Base-by-base conservation (phyloP, 2,797 vertebrate genomes). In the Paedocypris micromegethes region DNA sequence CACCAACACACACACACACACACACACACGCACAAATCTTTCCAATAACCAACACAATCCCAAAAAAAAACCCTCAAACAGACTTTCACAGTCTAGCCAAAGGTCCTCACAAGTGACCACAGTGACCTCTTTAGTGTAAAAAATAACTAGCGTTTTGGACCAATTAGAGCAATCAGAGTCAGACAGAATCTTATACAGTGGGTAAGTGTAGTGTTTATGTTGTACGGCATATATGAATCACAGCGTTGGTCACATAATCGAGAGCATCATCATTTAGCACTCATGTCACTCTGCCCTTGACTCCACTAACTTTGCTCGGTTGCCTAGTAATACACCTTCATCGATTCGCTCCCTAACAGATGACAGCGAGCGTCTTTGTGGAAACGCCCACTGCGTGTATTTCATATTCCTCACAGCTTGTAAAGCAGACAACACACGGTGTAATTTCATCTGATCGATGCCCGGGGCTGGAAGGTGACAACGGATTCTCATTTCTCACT, bases 311-410 rank as follows among this genome's bases (percentile, higher is more conserved):
- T 71, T 65, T 37, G 47, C 59, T 51, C 54, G 68, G 42, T 61
- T 40, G 38, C n/a, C 40, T 70, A 66, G 53, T 72, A 60, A 59
- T 43, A 62, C 46, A 53, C 53, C 50, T 55, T 65, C 53, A 66
- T 72, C 55, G 76, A 82, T 87, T 84, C 76, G 72, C 58, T 40
- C 41, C 60, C 69, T 85, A 81, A 85, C 78, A 78, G 83, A 77
- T 75, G 69, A 80, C 76, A 76, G 78, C 46, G 42, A 54, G 45
- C 56, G 40, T 64, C 46, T 74, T 68, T 5, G 40, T 5, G 58
- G 47, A 58, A 66, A 68, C 59, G 68, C 9, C 73, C 72, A 66
- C 75, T 42, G 73, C 64, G 73, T 52, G 44, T 6, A 62, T 70
- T 60, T 47, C 61, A 54, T 54, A 58, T 58, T 23, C 23, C 69